Evolutionary conservation across 2,888 invertebrate genomes (phyloP).

Genomic region (Philonicus albiceps): DNA sequence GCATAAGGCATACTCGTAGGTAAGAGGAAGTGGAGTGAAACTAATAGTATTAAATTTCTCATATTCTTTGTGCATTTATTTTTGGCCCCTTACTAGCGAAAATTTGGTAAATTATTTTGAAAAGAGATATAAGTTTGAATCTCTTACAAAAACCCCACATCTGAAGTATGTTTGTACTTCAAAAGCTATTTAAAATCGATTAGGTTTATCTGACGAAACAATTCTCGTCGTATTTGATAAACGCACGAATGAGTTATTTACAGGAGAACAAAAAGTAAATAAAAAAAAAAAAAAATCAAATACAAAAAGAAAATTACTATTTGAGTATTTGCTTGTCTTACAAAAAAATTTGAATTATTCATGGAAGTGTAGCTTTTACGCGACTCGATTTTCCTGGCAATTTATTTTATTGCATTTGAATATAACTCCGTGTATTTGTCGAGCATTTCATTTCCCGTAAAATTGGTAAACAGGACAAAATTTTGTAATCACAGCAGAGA

Average conservation of each 20-base stretch:
- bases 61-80: neutral
- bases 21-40: neutral
- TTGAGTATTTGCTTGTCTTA: neutral
- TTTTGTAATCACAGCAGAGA: neutral
- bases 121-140: neutral
- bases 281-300: neutral
- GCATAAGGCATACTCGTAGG: too few species aligned
- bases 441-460: neutral
- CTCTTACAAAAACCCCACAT: neutral
- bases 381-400: neutral
- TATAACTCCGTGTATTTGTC: neutral
- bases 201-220: neutral
- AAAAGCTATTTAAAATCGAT: neutral
- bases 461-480: neutral
- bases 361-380: neutral
- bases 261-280: neutral
- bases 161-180: neutral
- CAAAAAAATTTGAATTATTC: neutral
- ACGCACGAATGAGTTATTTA: neutral
- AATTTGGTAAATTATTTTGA: neutral
- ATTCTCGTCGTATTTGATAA: neutral
- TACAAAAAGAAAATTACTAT: neutral
- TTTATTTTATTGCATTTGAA: neutral
- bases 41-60: neutral
- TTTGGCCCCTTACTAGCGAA: neutral